Evolutionary conservation across 2,888 invertebrate species (phyloP).

Genomic region (Scotopteryx bipunctaria): DNA sequence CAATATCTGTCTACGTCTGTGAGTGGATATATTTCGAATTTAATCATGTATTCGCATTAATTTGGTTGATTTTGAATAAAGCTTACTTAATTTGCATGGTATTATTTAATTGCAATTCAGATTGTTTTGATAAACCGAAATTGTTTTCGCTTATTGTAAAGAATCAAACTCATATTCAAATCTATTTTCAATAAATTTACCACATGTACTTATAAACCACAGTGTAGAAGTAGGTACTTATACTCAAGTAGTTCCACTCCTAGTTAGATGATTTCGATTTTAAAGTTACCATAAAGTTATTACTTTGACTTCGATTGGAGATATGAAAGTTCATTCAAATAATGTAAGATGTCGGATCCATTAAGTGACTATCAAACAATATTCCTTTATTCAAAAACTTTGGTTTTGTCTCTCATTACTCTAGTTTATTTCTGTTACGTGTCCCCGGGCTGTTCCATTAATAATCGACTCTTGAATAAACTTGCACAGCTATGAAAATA

Average conservation of each 20-base stretch:
- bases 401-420: constrained; percentile 14
- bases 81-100: constrained; percentile 9
- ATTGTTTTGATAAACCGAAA: background rate
- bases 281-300: too few species aligned
- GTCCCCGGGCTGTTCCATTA: constrained; percentile 16
- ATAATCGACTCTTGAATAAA: constrained; percentile 19
- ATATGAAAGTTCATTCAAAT: constrained; percentile 1
- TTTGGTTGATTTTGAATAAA: constrained; percentile 20
- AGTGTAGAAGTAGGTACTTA: too few species aligned
- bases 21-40: constrained; percentile 10
- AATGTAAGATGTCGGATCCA: constrained; percentile 2
- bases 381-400: constrained; percentile 21
- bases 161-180: background rate
- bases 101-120: constrained; percentile 9
- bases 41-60: constrained; percentile 10
- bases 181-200: too few species aligned
- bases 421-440: constrained; percentile 20
- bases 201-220: too few species aligned
- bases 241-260: too few species aligned
- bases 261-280: too few species aligned
- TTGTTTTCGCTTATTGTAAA: background rate
- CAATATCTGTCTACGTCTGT: background rate
- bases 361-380: constrained; percentile 14
- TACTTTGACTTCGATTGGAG: too few species aligned
- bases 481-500: constrained; percentile 10